phyloP scores from a whole-genome alignment of 2,113 vertebrate genomes.

The Elephantulus edwardii region DNA sequence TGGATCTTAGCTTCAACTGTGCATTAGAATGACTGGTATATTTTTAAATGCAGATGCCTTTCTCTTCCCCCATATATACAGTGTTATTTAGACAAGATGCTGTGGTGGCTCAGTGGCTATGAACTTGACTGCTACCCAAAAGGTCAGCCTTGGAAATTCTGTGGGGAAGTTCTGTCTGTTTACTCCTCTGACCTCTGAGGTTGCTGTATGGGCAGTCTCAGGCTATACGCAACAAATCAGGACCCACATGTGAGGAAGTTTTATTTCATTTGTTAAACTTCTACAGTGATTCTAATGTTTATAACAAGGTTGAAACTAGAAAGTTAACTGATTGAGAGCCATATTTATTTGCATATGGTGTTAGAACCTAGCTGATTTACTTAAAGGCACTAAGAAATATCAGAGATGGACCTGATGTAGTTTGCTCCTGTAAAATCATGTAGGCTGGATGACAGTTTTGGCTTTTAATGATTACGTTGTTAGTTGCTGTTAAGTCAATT shows the following conservation, averaged over 20 bases:
- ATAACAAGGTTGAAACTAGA: background rate
- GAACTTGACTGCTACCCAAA: too few species aligned
- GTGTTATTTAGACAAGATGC: background rate
- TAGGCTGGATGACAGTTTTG: background rate
- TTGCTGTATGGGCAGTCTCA: too few species aligned
- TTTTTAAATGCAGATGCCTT: background rate
- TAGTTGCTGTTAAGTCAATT: too few species aligned
- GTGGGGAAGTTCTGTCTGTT: too few species aligned
- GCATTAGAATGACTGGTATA: background rate
- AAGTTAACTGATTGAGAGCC: background rate
- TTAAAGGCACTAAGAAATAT: background rate
- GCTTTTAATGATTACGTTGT: background rate
- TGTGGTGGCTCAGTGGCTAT: too few species aligned
- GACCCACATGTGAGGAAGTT: background rate
- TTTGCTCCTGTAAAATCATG: background rate
- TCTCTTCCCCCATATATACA: background rate
- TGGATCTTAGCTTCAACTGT: background rate
- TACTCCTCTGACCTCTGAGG: too few species aligned
- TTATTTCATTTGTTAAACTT: conserved; percentile 39
- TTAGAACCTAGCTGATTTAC: background rate
- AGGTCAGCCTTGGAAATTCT: too few species aligned
- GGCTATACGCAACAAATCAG: too few species aligned
- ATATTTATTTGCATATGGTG: background rate
- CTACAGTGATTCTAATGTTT: background rate
- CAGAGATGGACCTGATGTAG: too few species aligned